A percentile compares a stretch with the other conserved stretches of the same genome.
Evolutionary conservation across 92 coral and sea anemone species (phyloP).

Genomic region (Paramuricea clavata): DNA sequence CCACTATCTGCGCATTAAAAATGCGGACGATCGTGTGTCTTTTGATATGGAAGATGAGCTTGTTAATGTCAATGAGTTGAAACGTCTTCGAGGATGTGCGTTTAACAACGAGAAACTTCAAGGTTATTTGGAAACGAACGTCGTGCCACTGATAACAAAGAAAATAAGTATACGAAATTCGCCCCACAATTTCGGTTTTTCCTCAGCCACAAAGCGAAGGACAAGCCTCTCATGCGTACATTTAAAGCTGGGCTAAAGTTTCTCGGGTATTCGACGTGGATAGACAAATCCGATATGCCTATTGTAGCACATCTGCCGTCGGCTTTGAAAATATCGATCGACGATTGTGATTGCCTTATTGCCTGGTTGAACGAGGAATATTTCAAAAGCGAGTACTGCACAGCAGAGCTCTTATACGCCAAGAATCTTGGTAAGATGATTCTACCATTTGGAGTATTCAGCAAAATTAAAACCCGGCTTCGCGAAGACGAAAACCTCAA

Average conservation of each 20-base stretch:
- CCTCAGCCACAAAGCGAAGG: slow-evolving; percentile 78
- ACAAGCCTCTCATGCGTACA: slow-evolving; percentile 78
- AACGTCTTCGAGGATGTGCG: slow-evolving; percentile 55
- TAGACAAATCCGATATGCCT: slow-evolving; percentile 71
- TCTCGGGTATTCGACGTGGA: slow-evolving; percentile 77
- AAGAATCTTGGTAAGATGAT: slow-evolving; percentile 61
- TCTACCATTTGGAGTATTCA: slow-evolving; percentile 71
- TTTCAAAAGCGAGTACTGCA: slow-evolving; percentile 68
- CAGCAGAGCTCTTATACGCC: slow-evolving; percentile 75
- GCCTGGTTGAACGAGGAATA: slow-evolving; percentile 81
- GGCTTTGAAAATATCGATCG: slow-evolving; percentile 66
- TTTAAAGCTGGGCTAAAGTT: slow-evolving; percentile 75
- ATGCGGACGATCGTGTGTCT: slow-evolving; percentile 65
- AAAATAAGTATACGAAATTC: slow-evolving; percentile 75
- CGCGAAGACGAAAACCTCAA: slow-evolving; percentile 56
- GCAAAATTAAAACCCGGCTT: slow-evolving; percentile 52
- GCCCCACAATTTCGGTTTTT: slow-evolving; percentile 77
- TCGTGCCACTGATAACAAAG: slow-evolving; percentile 68
- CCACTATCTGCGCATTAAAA: slow-evolving; percentile 63
- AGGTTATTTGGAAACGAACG: slow-evolving; percentile 64
- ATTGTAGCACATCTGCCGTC: slow-evolving; percentile 39
- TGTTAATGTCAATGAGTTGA: slow-evolving; percentile 57
- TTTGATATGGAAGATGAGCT: slow-evolving; percentile 77
- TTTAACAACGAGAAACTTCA: slow-evolving; percentile 67
- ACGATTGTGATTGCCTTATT: slow-evolving; percentile 70